Percentiles rank a stretch among this genome's conserved stretches.
Conservation (phyloP, 2,797 vertebrate species). For the Anomalospiza imberbis region DNA sequence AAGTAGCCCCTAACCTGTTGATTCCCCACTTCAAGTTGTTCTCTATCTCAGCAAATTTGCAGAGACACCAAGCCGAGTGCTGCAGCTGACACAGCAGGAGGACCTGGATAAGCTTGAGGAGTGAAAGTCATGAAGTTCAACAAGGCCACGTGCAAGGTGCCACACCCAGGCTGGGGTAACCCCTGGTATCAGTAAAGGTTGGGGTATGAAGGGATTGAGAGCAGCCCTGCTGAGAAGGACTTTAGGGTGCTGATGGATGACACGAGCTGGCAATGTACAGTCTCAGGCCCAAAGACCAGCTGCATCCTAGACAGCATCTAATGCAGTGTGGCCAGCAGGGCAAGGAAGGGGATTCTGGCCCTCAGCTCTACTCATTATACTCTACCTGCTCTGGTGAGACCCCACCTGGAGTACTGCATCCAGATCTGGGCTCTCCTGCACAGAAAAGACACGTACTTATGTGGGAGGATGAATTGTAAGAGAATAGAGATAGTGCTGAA, state of each 20-base stretch:
- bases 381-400: not conserved
- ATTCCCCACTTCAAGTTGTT: not conserved
- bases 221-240: not conserved
- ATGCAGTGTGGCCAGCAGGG: not conserved
- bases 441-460: not conserved
- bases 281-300: not conserved
- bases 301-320: too few relatives aligned
- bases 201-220: not conserved
- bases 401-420: not conserved
- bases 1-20: not conserved
- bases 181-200: not conserved
- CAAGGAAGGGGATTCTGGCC: not conserved
- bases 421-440: not conserved
- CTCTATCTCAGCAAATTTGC: not conserved
- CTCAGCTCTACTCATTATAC: not conserved
- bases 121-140: not conserved
- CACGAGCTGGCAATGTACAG: not conserved
- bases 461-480: too few relatives aligned
- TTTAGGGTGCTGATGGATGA: not conserved
- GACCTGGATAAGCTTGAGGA: not conserved
- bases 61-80: not conserved
- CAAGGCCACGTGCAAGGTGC: not conserved
- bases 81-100: fast-evolving
- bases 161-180: fast-evolving
- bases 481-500: too few relatives aligned